Evolutionary conservation across 2,888 invertebrate genomes (phyloP), one percentile per base, ranked within the genome.

Genomic region (Diplolepis rosae): DNA sequence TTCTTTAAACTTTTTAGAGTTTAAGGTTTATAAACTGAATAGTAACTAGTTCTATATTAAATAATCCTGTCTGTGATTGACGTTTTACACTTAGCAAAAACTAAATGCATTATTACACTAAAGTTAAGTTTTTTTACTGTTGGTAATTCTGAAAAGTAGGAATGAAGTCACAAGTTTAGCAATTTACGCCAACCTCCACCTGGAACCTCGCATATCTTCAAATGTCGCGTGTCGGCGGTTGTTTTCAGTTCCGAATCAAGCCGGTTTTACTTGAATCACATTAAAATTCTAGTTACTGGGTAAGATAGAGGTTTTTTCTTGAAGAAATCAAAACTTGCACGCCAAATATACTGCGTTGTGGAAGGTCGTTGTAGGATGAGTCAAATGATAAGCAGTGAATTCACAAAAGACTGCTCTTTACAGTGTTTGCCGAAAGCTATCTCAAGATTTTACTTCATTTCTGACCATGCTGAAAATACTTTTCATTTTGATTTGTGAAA

Each of bases 381-480:
- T 32, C 48, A 54, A 71, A 69, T 76, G 79, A 78, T 79, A 78
- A 80, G 76, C 68, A 66, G 68, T 69, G 50, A 61, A 74, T 77
- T 77, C 70, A 73, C 69, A 70, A 76, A 76, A 74, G 74, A 32
- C 70, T 74, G 73, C 65, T 73, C 75, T 77, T 75, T 74, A n/a
- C n/a, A 78, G 73, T 77, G 76, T 75, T 76, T 70, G 72, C 76
- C 76, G 69, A 69, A 56, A 74, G 70, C 67, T 65, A 73, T 77
- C 66, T 69, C 22, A 66, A 65, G 70, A 73, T 70, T 69, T 67
- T 13, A 54, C 32, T 24, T 61, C n/a, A 65, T 24, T 24, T 45
- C 27, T 50, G 35, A 30, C 39, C 67, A n/a, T 65, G 65, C 27
- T 11, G 56, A 72, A 73, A 74, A 74, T 69, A 72, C 56, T 51